Evolutionary conservation across 2,797 vertebrate genomes (phyloP).

Genomic region (Hyperoplus lanceolatus): DNA sequence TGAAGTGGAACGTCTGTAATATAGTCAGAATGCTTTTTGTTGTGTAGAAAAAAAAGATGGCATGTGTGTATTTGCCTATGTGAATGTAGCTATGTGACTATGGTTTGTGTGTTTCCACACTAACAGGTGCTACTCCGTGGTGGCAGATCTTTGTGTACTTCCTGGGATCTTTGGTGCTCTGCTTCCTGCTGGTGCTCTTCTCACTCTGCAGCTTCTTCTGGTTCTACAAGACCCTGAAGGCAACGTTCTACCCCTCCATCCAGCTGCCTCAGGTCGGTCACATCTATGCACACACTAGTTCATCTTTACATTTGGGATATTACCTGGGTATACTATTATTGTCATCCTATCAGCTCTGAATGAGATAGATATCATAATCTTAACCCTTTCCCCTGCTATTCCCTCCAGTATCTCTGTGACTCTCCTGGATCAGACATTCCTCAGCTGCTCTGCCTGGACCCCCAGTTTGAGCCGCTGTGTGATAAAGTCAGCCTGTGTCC

Average conservation of each 20-base stretch:
- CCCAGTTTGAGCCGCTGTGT: slow-evolving; percentile 60
- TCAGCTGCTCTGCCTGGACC: slow-evolving; percentile 60
- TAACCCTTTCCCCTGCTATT: neutral
- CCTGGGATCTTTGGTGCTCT: slow-evolving; percentile 64
- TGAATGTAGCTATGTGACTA: neutral
- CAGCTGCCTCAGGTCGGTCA: slow-evolving; percentile 55
- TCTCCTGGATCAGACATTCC: slow-evolving; percentile 55
- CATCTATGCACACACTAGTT: no score
- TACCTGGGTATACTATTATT: no score
- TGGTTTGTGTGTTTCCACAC: slow-evolving; percentile 25
- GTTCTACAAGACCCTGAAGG: slow-evolving; percentile 59
- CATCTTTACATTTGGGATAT: no score
- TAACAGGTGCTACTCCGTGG: slow-evolving; percentile 66
- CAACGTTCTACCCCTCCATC: slow-evolving; percentile 57
- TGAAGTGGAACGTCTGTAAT: no score
- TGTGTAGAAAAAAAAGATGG: no score
- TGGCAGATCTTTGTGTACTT: slow-evolving; percentile 76
- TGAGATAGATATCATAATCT: neutral
- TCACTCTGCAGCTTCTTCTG: slow-evolving; percentile 4
- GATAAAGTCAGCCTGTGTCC: slow-evolving; percentile 61
- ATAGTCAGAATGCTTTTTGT: no score
- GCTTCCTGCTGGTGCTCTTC: slow-evolving; percentile 55
- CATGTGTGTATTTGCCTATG: neutral
- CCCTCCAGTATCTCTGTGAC: slow-evolving; percentile 61
- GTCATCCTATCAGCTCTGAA: no score